phyloP scores from a whole-genome alignment of 2,113 vertebrate genomes.

The Martes martes region DNA sequence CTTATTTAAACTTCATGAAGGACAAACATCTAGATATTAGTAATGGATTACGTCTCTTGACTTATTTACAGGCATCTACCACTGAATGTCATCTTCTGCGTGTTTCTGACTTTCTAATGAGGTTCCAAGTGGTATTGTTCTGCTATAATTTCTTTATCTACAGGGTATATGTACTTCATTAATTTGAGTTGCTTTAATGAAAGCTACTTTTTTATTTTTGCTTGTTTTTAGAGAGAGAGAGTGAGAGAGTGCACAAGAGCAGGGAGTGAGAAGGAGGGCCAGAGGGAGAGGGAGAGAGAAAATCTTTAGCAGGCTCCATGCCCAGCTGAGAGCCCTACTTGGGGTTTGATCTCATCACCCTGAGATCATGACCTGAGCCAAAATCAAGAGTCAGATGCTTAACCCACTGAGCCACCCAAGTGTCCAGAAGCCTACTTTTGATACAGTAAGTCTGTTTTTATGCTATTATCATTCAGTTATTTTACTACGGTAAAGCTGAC shows the following conservation, averaged over 20 bases:
- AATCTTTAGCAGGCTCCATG: not conserved
- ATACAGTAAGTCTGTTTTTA: not conserved
- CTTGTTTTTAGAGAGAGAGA: not conserved
- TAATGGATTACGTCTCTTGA: slow-evolving; percentile 22
- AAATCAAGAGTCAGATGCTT: not conserved
- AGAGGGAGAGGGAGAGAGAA: not conserved
- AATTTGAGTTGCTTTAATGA: not conserved
- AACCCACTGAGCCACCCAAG: not conserved
- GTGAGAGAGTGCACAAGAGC: not conserved
- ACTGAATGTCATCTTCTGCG: not conserved
- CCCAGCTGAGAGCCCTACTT: not conserved
- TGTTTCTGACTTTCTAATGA: not conserved
- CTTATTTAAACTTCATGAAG: slow-evolving; percentile 42
- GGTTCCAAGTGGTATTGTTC: not conserved
- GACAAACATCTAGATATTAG: slow-evolving; percentile 32
- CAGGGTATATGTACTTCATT: not conserved
- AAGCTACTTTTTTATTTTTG: not conserved
- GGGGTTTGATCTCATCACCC: not conserved
- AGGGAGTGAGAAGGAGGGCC: not conserved
- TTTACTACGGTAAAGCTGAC: not conserved
- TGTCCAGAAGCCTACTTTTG: not conserved
- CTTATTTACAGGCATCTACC: slow-evolving; percentile 22
- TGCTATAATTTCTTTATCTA: not conserved
- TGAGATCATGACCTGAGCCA: not conserved
- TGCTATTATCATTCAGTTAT: not conserved